Conservation (phyloP, 2,797 vertebrate species). For the Bovichtus variegatus region DNA sequence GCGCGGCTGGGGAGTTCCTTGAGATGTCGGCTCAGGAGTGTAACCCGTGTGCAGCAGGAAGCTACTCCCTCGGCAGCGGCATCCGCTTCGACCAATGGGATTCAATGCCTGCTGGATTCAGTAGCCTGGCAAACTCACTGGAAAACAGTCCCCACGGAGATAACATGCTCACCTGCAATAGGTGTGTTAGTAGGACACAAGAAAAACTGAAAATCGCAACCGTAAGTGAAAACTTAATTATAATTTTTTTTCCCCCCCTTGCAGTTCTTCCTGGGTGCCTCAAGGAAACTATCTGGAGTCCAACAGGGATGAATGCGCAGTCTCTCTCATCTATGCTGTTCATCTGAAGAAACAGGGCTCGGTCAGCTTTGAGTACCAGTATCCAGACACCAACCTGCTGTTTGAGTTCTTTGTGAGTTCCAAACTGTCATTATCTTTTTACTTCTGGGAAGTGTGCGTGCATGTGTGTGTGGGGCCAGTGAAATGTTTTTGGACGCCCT, state of each 20-base stretch:
- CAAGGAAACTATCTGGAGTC: slow-evolving; percentile 96
- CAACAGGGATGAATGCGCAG: slow-evolving; percentile 96
- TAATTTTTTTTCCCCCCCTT: not conserved
- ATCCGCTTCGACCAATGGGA: slow-evolving; percentile 98
- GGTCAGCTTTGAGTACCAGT: slow-evolving; percentile 97
- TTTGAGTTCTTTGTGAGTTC: slow-evolving; percentile 98
- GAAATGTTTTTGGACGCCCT: not conserved
- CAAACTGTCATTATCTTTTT: not conserved
- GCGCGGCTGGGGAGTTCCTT: slow-evolving; percentile 93
- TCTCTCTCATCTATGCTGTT: slow-evolving; percentile 96
- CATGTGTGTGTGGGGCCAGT: not conserved
- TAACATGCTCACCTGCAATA: slow-evolving; percentile 88
- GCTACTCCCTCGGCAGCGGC: slow-evolving; percentile 96
- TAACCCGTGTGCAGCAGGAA: slow-evolving; percentile 93
- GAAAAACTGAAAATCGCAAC: not conserved
- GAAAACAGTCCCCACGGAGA: slow-evolving; percentile 83
- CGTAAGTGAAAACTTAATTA: not conserved
- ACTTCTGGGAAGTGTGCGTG: not conserved
- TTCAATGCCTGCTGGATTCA: slow-evolving; percentile 93
- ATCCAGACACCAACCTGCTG: slow-evolving; percentile 96
- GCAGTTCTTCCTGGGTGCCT: slow-evolving; percentile 94
- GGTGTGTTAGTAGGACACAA: slow-evolving; percentile 74
- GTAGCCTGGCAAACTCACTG: slow-evolving; percentile 91
- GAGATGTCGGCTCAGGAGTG: slow-evolving; percentile 97
- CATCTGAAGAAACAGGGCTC: slow-evolving; percentile 96